These are phyloP conservation scores for Felis chaus DNA, from an alignment of 2,113 vertebrate genomes.

Conservation along the genomic window DNA sequence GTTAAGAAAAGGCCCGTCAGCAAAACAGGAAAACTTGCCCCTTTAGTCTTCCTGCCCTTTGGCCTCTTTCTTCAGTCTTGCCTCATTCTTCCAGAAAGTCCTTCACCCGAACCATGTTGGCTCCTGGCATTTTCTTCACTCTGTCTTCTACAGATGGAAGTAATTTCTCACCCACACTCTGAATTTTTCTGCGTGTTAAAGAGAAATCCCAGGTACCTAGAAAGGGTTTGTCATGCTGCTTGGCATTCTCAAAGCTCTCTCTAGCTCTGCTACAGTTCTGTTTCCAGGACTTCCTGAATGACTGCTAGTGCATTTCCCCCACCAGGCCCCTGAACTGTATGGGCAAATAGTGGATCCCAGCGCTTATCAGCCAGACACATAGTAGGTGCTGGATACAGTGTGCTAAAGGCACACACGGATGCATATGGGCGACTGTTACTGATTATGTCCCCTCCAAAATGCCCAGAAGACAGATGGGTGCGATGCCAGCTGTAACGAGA, in stretches of 20 bases:
- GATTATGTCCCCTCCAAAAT: not conserved
- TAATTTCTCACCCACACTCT: not conserved
- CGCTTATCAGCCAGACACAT: not conserved
- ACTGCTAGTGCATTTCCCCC: not conserved
- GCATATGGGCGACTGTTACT: not conserved
- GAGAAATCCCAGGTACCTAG: not conserved
- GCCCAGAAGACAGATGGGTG: not conserved
- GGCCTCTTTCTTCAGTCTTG: not conserved
- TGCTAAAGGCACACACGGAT: not conserved
- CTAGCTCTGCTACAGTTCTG: not conserved
- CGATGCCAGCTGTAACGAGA: not conserved
- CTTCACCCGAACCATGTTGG: not conserved
- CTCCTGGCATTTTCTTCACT: not conserved
- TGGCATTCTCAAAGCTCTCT: not conserved
- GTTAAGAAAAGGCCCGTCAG: not conserved
- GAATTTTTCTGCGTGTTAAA: not conserved
- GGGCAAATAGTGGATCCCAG: not conserved
- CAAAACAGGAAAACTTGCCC: not conserved
- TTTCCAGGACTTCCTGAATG: not conserved
- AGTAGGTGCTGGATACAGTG: not conserved
- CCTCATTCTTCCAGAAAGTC: conserved; percentile 24
- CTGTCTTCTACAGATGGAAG: not conserved
- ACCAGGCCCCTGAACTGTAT: not conserved
- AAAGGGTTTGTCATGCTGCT: not conserved
- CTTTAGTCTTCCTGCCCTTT: not conserved